Evolutionary conservation across 2,113 vertebrate genomes (phyloP).

Genomic region (Lichenostomus cassidix): DNA sequence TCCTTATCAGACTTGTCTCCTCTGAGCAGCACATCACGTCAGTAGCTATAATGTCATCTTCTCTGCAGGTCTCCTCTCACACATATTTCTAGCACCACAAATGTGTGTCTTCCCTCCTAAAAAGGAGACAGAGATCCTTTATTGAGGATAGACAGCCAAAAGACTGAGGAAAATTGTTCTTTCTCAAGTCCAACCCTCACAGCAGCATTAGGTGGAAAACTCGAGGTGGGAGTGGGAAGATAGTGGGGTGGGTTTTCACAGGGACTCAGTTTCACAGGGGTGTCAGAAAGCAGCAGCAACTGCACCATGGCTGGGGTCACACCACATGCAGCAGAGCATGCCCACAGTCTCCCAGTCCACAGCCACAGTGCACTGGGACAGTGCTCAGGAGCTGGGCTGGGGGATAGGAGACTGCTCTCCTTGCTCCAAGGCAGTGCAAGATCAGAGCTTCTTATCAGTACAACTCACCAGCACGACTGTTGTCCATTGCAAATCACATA

Average conservation of each 20-base stretch:
- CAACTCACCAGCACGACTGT: background rate
- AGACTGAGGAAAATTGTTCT: background rate
- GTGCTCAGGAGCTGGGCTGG: background rate
- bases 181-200: background rate
- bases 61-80: background rate
- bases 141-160: background rate
- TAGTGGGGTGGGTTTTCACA: accelerated
- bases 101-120: background rate
- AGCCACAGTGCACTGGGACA: accelerated
- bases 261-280: no score
- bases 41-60: background rate
- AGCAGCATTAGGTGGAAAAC: background rate
- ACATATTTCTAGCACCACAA: background rate
- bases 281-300: background rate
- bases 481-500: background rate
- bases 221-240: background rate
- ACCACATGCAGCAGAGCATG: background rate
- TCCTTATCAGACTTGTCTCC: background rate
- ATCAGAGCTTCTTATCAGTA: background rate
- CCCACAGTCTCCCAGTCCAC: background rate
- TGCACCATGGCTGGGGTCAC: background rate
- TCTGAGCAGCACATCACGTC: background rate
- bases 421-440: background rate
- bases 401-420: background rate
- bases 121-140: background rate